These are phyloP conservation scores for Rhegmatorhina hoffmannsi DNA, from an alignment of 2,113 vertebrate species.

Conservation along the genomic window DNA sequence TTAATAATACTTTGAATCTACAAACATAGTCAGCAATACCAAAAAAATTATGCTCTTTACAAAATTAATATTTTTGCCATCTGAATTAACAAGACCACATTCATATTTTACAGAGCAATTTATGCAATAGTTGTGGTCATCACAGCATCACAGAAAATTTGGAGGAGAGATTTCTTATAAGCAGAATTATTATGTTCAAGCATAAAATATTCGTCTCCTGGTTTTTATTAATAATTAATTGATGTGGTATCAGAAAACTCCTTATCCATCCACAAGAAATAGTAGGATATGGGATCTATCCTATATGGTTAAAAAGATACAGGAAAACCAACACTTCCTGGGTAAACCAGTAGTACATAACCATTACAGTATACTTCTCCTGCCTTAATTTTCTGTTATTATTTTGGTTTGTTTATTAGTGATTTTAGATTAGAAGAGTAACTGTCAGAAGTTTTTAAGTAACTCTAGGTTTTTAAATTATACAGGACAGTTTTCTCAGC, in stretches of 20 bases:
- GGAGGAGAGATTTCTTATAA: not conserved
- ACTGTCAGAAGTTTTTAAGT: not conserved
- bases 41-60: not conserved
- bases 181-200: not conserved
- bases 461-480: not conserved
- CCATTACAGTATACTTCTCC: not conserved
- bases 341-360: not conserved
- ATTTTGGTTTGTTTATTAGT: not conserved
- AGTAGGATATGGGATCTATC: not conserved
- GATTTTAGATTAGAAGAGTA: not conserved
- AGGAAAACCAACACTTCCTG: not conserved
- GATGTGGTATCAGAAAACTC: not conserved
- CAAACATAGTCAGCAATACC: not conserved
- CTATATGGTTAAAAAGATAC: not conserved
- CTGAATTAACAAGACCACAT: not conserved
- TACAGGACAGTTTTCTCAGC: not conserved
- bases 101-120: not conserved
- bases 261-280: not conserved
- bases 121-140: not conserved
- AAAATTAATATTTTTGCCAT: not conserved
- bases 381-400: not conserved
- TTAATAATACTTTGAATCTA: not conserved
- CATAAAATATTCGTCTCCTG: not conserved
- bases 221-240: not conserved
- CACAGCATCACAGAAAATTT: not conserved